Base-by-base conservation (phyloP, 2,888 invertebrate genomes). In the Chloromyia formosa region DNA sequence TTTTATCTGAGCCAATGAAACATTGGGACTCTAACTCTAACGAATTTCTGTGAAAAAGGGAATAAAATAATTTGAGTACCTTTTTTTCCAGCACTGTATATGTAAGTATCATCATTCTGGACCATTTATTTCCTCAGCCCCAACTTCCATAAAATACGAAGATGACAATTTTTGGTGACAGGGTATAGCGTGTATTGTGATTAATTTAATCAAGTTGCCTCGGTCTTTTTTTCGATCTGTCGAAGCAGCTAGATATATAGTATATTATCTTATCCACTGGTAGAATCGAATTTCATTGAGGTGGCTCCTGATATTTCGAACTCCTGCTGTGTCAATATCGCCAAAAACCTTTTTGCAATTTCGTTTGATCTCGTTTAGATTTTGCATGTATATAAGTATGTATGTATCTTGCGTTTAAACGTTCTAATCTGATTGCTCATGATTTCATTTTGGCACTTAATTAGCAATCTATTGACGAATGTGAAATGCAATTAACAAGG, bases 101-200 rank as follows among this genome's bases (percentile, higher is more conserved):
- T 12, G 14, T 14, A 14, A 16, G 53, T 16, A 4, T 53, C 10
- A 3, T 53, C 7, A 16, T 12, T 16, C 14, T 27, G 23, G 27
- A 27, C 27, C 61, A 61, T 61, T 61, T 27, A 12, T 27, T 61
- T 14, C 14, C 53, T 53, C 10, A 20, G 18, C 9, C 5, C 23
- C 14, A 22, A 22, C 61, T 23, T 12, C 27, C 61, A 61, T 61
- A 61, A 61, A 61, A 61, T 61, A 27, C 23, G 27, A 61, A 61
- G 23, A 23, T 27, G 61, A 61, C 61, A 61, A 61, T 61, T 61
- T 27, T 61, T 27, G 27, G n/a, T 27, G 61, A 61, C 27, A 61
- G 61, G 14, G 10, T 61, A 27, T n/a, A 35, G 27, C 61, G 27
- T 35, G 27, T 35, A 35, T 22, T 14, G 12, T 27, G 16, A 61